Conservation (phyloP, 2,888 invertebrate genomes). For the Philonicus albiceps region DNA sequence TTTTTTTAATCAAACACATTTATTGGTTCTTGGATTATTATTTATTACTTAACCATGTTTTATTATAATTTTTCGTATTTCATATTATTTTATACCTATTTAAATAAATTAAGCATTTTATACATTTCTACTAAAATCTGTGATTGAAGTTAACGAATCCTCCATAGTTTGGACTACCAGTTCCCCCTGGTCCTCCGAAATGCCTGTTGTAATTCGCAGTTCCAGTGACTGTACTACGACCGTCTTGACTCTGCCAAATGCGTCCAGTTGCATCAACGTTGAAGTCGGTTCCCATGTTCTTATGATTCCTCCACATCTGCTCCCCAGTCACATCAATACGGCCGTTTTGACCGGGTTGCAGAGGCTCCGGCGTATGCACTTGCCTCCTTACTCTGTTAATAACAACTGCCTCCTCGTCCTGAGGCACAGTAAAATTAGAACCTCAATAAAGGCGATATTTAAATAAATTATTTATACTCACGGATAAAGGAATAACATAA, state of each 20-base stretch:
- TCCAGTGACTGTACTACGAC: neutral
- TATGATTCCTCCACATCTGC: neutral
- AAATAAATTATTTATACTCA: neutral
- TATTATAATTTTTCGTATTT: too few species aligned
- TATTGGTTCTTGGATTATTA: neutral
- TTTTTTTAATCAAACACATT: neutral
- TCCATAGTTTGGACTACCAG: neutral
- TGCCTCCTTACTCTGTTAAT: neutral
- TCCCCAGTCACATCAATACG: neutral
- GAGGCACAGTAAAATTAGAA: neutral
- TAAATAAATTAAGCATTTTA: neutral
- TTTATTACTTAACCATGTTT: neutral
- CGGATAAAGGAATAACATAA: neutral
- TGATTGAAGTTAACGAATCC: neutral
- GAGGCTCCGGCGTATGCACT: neutral
- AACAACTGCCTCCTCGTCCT: neutral
- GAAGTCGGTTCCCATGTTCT: neutral
- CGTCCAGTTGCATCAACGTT: neutral
- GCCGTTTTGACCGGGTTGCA: neutral
- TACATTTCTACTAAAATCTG: neutral
- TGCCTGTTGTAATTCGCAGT: neutral
- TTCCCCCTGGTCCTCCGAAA: neutral
- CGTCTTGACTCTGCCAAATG: neutral
- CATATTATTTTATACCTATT: too few species aligned
- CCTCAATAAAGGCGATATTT: neutral